These are phyloP conservation scores for Nymphalis urticae DNA, from an alignment of 2,888 invertebrate species.

Conservation along the genomic window DNA sequence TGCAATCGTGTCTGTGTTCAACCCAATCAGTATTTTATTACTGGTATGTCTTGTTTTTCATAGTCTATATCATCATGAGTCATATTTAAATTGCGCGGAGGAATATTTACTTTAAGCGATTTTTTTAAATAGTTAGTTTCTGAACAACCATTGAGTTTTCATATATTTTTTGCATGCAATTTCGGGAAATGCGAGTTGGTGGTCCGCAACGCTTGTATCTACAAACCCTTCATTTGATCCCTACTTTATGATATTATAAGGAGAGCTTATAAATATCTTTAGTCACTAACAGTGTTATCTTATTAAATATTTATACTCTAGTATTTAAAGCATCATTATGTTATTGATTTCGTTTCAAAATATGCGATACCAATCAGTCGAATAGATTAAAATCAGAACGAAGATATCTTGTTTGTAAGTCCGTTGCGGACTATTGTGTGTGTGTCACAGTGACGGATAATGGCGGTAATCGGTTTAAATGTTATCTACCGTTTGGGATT, in stretches of 20 bases:
- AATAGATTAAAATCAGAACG: constrained; percentile 62
- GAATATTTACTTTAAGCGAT: too few relatives aligned
- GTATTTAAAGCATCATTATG: constrained; percentile 22
- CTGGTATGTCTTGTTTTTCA: constrained; percentile 21
- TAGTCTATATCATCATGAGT: too few relatives aligned
- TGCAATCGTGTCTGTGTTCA: constrained; percentile 29
- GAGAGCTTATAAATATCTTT: too few relatives aligned
- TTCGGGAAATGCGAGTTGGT: too few relatives aligned
- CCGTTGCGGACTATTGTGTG: constrained; percentile 67
- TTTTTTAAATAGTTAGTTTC: too few relatives aligned
- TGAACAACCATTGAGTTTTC: too few relatives aligned
- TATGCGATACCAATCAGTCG: constrained; percentile 29
- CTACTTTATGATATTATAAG: too few relatives aligned
- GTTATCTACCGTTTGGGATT: constrained; percentile 74
- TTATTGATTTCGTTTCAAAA: constrained; percentile 34
- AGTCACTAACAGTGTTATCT: neutral
- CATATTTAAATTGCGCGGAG: constrained; percentile 3
- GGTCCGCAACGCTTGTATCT: too few relatives aligned
- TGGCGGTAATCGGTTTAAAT: constrained; percentile 77
- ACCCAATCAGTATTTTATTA: constrained; percentile 29
- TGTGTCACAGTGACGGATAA: constrained; percentile 69
- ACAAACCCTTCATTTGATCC: too few relatives aligned
- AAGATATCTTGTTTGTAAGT: constrained; percentile 69
- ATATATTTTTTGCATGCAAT: too few relatives aligned
- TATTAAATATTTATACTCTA: constrained; percentile 9